Conservation (phyloP, 2,113 vertebrate genomes). For the Irena cyanogastra region DNA sequence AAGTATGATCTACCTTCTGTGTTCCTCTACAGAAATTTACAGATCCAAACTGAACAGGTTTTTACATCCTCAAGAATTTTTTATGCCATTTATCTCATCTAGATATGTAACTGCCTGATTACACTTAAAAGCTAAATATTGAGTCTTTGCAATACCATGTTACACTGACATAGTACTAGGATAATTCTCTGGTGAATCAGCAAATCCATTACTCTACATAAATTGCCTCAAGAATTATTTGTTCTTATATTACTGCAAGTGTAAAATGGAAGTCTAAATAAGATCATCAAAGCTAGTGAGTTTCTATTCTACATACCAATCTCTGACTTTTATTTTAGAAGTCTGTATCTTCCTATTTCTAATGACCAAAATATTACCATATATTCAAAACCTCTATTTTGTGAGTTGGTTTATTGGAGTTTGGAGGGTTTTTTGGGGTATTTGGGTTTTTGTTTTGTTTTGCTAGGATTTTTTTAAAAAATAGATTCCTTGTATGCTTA, state of each 20-base stretch:
- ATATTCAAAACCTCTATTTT: not conserved
- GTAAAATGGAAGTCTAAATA: not conserved
- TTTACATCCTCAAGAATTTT: not conserved
- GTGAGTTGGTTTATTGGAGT: not conserved
- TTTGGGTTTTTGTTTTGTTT: not conserved
- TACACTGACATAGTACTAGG: not conserved
- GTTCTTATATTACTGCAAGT: not conserved
- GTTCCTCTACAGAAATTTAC: not conserved
- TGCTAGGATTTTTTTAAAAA: not conserved
- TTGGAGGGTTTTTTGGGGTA: fast-evolving
- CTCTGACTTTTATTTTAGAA: not conserved
- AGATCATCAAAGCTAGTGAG: not conserved
- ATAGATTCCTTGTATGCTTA: not conserved
- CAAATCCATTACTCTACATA: not conserved
- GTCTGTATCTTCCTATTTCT: not conserved
- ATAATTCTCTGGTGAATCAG: not conserved
- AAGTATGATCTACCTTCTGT: not conserved
- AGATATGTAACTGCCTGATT: not conserved
- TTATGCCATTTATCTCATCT: not conserved
- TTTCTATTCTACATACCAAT: not conserved
- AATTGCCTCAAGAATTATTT: not conserved
- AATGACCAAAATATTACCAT: not conserved
- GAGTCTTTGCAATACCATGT: not conserved
- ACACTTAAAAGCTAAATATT: not conserved
- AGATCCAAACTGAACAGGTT: not conserved